A percentile compares a stretch with the other conserved stretches of the same genome.
Evolutionary conservation across 2,888 invertebrate species (phyloP).

Genomic region (Encarsia formosa): DNA sequence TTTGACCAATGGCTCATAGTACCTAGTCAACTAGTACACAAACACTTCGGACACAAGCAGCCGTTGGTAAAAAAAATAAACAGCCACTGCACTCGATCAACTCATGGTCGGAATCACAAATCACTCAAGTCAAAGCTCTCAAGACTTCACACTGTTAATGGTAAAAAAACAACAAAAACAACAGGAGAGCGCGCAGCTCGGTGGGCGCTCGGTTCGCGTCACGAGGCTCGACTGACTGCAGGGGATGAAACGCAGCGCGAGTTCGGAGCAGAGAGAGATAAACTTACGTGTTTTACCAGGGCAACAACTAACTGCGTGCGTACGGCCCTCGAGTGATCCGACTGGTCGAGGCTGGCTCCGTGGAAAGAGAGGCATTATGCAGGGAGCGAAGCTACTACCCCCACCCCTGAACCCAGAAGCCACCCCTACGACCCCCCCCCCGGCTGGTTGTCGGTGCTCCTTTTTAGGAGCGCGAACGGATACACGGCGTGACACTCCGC

Average conservation of each 20-base stretch:
- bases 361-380: neutral
- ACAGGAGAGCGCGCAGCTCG: no score
- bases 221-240: constrained; percentile 21
- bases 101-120: no score
- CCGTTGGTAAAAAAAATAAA: no score
- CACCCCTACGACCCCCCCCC: neutral
- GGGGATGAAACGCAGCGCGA: neutral
- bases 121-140: no score
- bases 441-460: neutral
- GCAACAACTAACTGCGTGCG: constrained; percentile 30
- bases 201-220: constrained; percentile 22
- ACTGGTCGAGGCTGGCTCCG: neutral
- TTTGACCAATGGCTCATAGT: no score
- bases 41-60: no score
- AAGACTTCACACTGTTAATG: no score
- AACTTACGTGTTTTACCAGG: constrained; percentile 1
- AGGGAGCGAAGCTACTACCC: neutral
- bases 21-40: no score
- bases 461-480: constrained; percentile 4
- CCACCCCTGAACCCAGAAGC: no score
- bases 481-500: neutral
- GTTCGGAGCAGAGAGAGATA: neutral
- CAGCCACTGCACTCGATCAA: no score
- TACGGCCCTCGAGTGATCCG: constrained; percentile 43
- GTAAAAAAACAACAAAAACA: no score